phyloP scores from a whole-genome alignment of 2,113 vertebrate species.

The Drymodes brunneopygia region DNA sequence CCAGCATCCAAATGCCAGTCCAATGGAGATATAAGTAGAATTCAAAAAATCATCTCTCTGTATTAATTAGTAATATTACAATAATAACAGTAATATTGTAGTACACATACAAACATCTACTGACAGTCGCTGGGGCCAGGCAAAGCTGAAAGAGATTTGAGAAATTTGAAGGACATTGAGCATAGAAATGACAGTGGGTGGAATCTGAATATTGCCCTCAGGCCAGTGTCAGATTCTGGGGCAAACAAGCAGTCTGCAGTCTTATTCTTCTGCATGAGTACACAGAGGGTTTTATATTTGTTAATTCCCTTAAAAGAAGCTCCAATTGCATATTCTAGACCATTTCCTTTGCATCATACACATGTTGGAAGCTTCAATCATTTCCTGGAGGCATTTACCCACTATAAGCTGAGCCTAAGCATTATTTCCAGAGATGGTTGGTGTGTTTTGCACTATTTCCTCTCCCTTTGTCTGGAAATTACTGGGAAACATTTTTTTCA shows the following conservation, averaged over 20 bases:
- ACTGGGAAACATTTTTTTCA: not conserved
- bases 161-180: not conserved
- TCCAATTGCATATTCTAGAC: not conserved
- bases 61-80: not conserved
- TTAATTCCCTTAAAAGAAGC: not conserved
- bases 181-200: not conserved
- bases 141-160: not conserved
- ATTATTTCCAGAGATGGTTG: not conserved
- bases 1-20: not conserved
- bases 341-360: not conserved
- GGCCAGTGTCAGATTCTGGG: not conserved
- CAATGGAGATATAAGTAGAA: not conserved
- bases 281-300: not conserved
- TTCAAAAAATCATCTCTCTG: not conserved
- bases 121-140: accelerated
- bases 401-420: not conserved
- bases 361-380: not conserved
- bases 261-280: not conserved
- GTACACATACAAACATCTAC: not conserved
- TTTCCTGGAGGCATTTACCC: not conserved
- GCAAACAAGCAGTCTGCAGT: not conserved
- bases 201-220: not conserved
- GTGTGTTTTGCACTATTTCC: not conserved
- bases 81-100: not conserved
- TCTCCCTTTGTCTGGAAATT: not conserved